Percentiles rank a stretch among this genome's conserved stretches.
phyloP scores from a whole-genome alignment of 2,113 vertebrate species.

The Caretta caretta region DNA sequence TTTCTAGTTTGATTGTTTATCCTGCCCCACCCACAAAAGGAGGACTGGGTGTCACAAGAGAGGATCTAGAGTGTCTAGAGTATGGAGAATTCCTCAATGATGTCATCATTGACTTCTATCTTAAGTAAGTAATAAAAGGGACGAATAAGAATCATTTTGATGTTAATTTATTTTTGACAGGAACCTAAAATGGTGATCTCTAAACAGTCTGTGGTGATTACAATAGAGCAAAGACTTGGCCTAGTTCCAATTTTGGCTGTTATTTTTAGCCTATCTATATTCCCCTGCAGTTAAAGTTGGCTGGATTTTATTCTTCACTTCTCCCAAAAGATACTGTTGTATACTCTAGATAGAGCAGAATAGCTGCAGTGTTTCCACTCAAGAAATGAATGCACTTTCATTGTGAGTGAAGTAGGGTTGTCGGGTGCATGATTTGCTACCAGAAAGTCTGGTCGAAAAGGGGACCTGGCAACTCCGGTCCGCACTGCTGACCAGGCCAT shows the following conservation, averaged over 20 bases:
- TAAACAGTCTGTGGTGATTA: not conserved
- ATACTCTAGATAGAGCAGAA: not conserved
- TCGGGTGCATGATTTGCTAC: too few species aligned
- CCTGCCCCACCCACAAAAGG: constrained; percentile 95
- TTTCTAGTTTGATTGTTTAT: constrained; percentile 93
- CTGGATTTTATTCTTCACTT: not conserved
- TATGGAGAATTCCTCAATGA: constrained; percentile 97
- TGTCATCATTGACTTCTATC: constrained; percentile 99
- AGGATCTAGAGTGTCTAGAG: constrained; percentile 95
- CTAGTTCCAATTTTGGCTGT: not conserved
- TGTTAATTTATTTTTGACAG: not conserved
- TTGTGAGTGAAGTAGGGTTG: not conserved
- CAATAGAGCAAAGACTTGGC: not conserved
- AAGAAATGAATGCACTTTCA: not conserved
- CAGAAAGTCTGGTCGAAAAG: too few species aligned
- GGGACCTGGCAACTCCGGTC: too few species aligned
- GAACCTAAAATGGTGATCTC: not conserved
- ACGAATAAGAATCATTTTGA: not conserved
- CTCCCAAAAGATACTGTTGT: not conserved
- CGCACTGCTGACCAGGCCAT: too few species aligned
- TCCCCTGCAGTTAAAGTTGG: not conserved
- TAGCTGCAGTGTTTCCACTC: not conserved
- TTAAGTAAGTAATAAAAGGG: constrained; percentile 86
- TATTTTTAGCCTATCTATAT: not conserved
- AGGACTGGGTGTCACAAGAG: constrained; percentile 93